Evolutionary conservation across 2,888 invertebrate genomes (phyloP), one percentile per base, ranked within the genome.

Genomic region (Smittia sp.): DNA sequence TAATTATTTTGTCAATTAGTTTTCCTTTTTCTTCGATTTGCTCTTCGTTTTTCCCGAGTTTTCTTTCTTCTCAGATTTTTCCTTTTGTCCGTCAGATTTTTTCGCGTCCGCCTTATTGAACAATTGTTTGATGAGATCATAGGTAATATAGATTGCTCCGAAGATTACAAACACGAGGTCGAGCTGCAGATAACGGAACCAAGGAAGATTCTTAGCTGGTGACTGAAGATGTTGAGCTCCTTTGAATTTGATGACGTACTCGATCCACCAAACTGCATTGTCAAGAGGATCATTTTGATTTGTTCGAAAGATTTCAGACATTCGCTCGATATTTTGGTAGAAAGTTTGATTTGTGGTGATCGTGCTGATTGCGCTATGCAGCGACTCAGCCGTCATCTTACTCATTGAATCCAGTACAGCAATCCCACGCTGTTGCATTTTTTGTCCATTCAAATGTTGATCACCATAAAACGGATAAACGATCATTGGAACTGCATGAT

Each of bases 381-480:
- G 74, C 1, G 74, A 77, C 4, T 79, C 75, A 46, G 79, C 80
- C 1, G 76, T 78, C 13, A 83, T 75, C 6, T 79, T 75, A 1
- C 25, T 25, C 74, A 79, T 80, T 1, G 77, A 73, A n/a, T 83
- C 27, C 3, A 79, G 74, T 13, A 81, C 68, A 0, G 81, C 83
- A 11, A 78, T 79, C 2, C 83, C 84, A 62, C 79, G 78, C 1
- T 77, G 76, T 15, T 77, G 77, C 1, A 79, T 78, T 1, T 79
- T 78, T 0, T 77, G 78, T 3, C 82, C 77, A 76, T 85, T 85
- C 74, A 80, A 77, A 69, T 78, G 77, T 76, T 85, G 85, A 77
- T 85, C 85, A 1, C 83, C 84, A 74, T 77, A 83, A 74, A 84
- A 79, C 1, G 85, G 85, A 52, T 84, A 79, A 18, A 83, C 78